Evolutionary conservation across 2,113 vertebrate genomes (phyloP).

Genomic region (Sinocyclocheilus anophthalmus): DNA sequence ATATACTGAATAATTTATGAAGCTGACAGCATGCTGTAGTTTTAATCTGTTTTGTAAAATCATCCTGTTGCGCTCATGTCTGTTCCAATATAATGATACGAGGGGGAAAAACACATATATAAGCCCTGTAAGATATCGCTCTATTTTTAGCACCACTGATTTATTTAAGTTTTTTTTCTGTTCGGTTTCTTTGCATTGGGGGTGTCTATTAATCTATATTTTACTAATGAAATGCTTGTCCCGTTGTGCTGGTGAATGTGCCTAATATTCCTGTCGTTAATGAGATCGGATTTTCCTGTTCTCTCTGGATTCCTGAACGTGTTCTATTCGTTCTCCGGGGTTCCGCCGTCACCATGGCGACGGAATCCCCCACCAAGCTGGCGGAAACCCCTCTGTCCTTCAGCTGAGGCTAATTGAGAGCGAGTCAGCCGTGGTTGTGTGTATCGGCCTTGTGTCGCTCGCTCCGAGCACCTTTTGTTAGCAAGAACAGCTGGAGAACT

Average conservation of each 20-base stretch:
- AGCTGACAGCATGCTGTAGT: slow-evolving; percentile 51
- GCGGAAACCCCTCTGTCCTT: slow-evolving; percentile 53
- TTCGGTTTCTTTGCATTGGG: neutral
- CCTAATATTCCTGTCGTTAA: neutral
- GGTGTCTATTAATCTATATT: neutral
- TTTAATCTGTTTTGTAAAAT: slow-evolving; percentile 62
- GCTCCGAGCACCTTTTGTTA: slow-evolving; percentile 39
- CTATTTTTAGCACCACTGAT: neutral
- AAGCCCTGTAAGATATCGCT: slow-evolving; percentile 40
- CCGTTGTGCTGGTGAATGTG: neutral
- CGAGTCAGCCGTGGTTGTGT: slow-evolving; percentile 57
- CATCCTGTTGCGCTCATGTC: slow-evolving; percentile 51
- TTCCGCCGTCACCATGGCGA: slow-evolving; percentile 70
- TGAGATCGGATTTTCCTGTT: slow-evolving; percentile 16
- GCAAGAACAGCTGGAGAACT: neutral
- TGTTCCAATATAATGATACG: slow-evolving; percentile 6
- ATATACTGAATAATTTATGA: slow-evolving; percentile 45
- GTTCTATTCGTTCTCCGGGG: slow-evolving; percentile 65
- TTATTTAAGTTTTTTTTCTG: neutral
- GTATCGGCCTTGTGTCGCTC: slow-evolving; percentile 47
- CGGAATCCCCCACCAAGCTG: slow-evolving; percentile 66
- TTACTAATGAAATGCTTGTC: neutral
- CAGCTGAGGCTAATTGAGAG: slow-evolving; percentile 64
- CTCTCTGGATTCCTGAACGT: slow-evolving; percentile 59
- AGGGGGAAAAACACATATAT: slow-evolving; percentile 13